Evolutionary conservation across 2,888 invertebrate species (phyloP).

Genomic region (Desoria tigrina): DNA sequence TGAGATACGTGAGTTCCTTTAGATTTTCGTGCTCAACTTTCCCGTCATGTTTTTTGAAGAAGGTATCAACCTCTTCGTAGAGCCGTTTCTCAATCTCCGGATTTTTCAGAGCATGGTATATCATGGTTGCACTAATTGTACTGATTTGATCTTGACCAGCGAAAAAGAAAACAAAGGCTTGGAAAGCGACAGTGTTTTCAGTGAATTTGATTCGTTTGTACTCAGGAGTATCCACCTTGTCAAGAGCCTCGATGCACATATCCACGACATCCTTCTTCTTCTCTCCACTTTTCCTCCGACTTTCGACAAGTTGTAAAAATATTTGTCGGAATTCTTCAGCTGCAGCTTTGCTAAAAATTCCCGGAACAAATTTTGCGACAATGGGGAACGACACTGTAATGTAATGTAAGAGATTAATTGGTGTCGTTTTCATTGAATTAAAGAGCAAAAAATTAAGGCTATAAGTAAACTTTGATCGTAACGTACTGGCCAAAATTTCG

Average conservation of each 20-base stretch:
- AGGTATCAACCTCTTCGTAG: conserved; percentile 41
- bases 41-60: conserved; percentile 36
- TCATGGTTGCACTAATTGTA: conserved; percentile 29
- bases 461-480: no score
- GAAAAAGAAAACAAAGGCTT: conserved; percentile 46
- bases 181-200: conserved; percentile 35
- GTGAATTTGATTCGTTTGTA: conserved; percentile 39
- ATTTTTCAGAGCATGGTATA: conserved; percentile 35
- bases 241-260: conserved; percentile 26
- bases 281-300: conserved; percentile 21
- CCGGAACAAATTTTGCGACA: conserved; percentile 18
- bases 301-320: conserved; percentile 31
- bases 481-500: conserved; percentile 21
- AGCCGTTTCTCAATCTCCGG: conserved; percentile 39
- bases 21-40: conserved; percentile 44
- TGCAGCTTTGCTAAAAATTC: conserved; percentile 21
- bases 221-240: conserved; percentile 39
- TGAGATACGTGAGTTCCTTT: conserved; percentile 38
- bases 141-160: conserved; percentile 49
- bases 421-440: no score
- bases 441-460: no score
- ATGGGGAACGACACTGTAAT: conserved; percentile 41
- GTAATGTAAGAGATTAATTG: no score
- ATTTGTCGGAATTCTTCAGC: conserved; percentile 21
- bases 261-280: conserved; percentile 36